Percentiles rank a stretch among this genome's conserved stretches.
Evolutionary conservation across 2,888 invertebrate genomes (phyloP).

Genomic region (Sturmia bella): DNA sequence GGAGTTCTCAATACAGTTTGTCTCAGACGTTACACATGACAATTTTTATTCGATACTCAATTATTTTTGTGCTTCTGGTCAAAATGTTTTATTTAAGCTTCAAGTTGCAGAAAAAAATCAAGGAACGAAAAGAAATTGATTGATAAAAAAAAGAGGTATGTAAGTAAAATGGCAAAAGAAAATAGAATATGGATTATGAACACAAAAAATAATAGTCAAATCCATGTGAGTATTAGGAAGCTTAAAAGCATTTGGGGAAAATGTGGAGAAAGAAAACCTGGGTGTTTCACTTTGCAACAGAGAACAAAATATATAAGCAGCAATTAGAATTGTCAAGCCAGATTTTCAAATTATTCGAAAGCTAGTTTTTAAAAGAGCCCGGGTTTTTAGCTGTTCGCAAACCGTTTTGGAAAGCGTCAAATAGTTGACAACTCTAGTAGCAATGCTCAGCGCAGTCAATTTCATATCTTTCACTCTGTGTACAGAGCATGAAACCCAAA

Average conservation of each 20-base stretch:
- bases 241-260: conserved; percentile 12
- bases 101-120: not conserved
- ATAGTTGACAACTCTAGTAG: too few relatives aligned
- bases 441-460: too few relatives aligned
- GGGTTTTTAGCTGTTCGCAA: too few relatives aligned
- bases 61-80: conserved; percentile 58
- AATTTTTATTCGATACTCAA: conserved; percentile 45
- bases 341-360: too few relatives aligned
- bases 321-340: too few relatives aligned
- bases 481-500: too few relatives aligned
- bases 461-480: too few relatives aligned
- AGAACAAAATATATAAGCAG: too few relatives aligned
- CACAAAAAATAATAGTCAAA: conserved; percentile 16
- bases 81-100: conserved; percentile 52
- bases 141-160: conserved; percentile 42
- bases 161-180: conserved; percentile 50
- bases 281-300: not conserved
- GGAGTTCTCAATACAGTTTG: conserved; percentile 31
- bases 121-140: conserved; percentile 16
- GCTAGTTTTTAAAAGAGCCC: too few relatives aligned
- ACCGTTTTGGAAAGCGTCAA: too few relatives aligned
- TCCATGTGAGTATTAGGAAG: conserved; percentile 4
- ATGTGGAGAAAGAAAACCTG: not conserved
- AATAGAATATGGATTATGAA: conserved; percentile 57
- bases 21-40: conserved; percentile 50